Percentiles rank a stretch among this genome's conserved stretches.
Evolutionary conservation across 2,888 invertebrate genomes (phyloP).

Genomic region (Nephrotoma flavescens): DNA sequence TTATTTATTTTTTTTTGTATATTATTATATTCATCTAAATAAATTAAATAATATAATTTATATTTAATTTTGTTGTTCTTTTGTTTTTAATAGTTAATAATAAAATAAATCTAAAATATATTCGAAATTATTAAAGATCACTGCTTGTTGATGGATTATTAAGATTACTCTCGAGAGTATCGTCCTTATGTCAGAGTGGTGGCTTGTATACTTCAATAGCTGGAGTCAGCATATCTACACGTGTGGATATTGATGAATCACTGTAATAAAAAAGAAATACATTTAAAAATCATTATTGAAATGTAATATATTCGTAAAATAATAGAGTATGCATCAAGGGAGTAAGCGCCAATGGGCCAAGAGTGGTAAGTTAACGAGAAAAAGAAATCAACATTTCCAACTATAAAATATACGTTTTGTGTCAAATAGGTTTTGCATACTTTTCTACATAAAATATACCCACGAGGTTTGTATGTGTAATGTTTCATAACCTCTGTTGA

Average conservation of each 20-base stretch:
- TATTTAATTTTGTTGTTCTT: not conserved
- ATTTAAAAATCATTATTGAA: not conserved
- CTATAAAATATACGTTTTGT: too few relatives aligned
- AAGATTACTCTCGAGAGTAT: constrained; percentile 35
- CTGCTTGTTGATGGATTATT: constrained; percentile 35
- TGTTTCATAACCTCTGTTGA: too few relatives aligned
- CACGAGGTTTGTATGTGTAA: too few relatives aligned
- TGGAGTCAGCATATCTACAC: constrained; percentile 47
- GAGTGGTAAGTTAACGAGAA: too few relatives aligned
- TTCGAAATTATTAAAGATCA: constrained; percentile 29
- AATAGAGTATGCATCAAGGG: too few relatives aligned
- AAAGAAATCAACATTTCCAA: too few relatives aligned
- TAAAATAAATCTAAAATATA: constrained; percentile 13
- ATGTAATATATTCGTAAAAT: not conserved
- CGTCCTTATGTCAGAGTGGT: constrained; percentile 35
- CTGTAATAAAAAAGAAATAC: constrained; percentile 29
- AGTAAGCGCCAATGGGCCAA: too few relatives aligned
- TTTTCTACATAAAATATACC: too few relatives aligned
- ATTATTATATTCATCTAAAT: not conserved
- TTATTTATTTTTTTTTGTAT: not conserved
- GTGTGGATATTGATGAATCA: constrained; percentile 56
- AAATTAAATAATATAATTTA: not conserved
- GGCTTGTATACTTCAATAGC: constrained; percentile 34
- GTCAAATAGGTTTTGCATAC: too few relatives aligned
- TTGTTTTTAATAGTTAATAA: not conserved